A percentile compares a stretch with the other conserved stretches of the same genome.
Conservation (phyloP, 2,113 vertebrate genomes). For the Vidua macroura region DNA sequence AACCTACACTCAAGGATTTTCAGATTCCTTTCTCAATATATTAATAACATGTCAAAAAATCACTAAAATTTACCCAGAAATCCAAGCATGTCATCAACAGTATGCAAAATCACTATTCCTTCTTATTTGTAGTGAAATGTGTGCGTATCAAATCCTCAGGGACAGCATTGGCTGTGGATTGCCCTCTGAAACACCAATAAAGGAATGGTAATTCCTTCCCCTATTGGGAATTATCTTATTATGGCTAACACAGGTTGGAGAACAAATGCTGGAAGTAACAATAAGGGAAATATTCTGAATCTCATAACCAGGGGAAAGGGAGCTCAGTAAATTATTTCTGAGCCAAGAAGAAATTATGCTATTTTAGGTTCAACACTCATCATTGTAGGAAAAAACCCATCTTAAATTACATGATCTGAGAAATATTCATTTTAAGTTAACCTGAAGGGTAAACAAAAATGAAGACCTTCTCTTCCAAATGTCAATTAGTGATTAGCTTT, state of each 20-base stretch:
- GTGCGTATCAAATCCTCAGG: neutral
- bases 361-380: neutral
- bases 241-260: neutral
- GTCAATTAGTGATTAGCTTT: neutral
- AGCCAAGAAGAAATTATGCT: neutral
- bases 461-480: neutral
- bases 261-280: neutral
- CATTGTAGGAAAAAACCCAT: neutral
- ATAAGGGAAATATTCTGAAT: neutral
- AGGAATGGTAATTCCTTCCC: conserved; percentile 29
- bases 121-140: neutral
- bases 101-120: neutral
- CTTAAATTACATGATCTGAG: neutral
- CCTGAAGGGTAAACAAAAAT: neutral
- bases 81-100: neutral
- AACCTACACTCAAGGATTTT: neutral
- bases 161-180: neutral
- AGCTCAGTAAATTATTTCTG: neutral
- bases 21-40: neutral
- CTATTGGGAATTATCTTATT: conserved; percentile 35
- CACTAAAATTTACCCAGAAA: neutral
- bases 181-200: conserved; percentile 35
- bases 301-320: neutral
- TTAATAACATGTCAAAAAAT: neutral
- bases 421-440: neutral